Percentiles rank a stretch among this genome's conserved stretches.
Conservation (phyloP, 1,140 invertebrate genomes). For the Meloidogyne chitwoodi region DNA sequence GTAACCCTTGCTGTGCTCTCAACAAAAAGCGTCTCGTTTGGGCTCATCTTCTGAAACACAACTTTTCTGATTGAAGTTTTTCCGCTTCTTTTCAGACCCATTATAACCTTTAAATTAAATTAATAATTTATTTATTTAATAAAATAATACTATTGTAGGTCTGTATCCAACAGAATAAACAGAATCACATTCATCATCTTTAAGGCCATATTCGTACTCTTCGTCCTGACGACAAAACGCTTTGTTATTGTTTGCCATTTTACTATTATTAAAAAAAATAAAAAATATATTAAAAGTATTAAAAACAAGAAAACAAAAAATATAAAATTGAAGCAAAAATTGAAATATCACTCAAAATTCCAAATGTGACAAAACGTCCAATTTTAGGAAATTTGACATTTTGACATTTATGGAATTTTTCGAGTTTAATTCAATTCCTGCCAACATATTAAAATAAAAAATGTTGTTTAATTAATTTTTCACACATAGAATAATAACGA, state of each 20-base stretch:
- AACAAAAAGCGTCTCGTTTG: constrained; percentile 97
- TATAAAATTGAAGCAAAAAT: too few species aligned
- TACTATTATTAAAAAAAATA: neutral
- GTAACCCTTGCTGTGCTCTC: constrained; percentile 98
- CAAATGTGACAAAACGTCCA: neutral
- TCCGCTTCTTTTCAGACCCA: constrained; percentile 71
- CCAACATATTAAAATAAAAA: too few species aligned
- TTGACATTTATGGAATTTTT: too few species aligned
- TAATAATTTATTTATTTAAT: neutral
- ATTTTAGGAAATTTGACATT: neutral
- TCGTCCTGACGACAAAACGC: constrained; percentile 25
- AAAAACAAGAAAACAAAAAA: neutral
- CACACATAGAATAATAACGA: neutral
- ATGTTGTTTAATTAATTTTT: neutral
- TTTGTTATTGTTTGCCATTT: neutral
- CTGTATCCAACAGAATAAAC: constrained; percentile 40
- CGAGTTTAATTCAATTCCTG: too few species aligned
- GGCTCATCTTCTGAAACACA: constrained; percentile 99
- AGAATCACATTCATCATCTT: constrained; percentile 42
- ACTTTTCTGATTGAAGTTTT: constrained; percentile 99
- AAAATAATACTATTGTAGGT: constrained; percentile 35
- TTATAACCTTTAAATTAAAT: constrained; percentile 15
- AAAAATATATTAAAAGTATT: neutral
- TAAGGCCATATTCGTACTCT: constrained; percentile 35
- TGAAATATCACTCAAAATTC: neutral